Base-by-base conservation (phyloP, 2,113 vertebrate species). In the Lepisosteus oculatus region DNA sequence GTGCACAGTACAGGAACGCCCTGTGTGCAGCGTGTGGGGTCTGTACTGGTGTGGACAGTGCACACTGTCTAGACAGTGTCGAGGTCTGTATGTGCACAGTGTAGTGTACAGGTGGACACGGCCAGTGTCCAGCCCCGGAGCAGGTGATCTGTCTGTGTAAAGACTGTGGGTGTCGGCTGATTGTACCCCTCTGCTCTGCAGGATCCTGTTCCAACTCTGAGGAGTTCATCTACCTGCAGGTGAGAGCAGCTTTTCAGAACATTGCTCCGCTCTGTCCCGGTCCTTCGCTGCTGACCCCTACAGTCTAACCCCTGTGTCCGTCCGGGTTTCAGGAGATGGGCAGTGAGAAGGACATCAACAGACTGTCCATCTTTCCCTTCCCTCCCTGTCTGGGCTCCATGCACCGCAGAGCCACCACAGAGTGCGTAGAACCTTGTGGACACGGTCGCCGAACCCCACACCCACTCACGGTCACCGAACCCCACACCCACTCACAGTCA, bases 291-390 rank as follows among this genome's bases (percentile, higher is more conserved):
- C 29, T 29, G 29, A 29, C 29, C 29, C 29, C 29, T 29, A 29
- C 29, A 29, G 29, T 29, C 29, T 29, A 29, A 29, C 29, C n/a
- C 47, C 47, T 63, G 12, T 9, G n/a, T 70, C 61, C 41, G 3
- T 67, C 61, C 43, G 11, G 47, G 17, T 47, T 57, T 55, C 44
- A 59, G 17, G 61, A 91, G 86, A 61, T 77, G 15, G 92, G 94
- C 72, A 90, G 81, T 0, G 95, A 96, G 79, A 96, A 94, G 86
- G 95, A 97, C 61, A 96, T 98, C 81, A 98, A 98, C 76, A 90
- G 96, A 0, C 94, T 98, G 9, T 98, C 96, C 54, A 97, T 92
- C 3, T 95, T 97, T 65, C 93, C 96, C 5, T 98, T 98, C 68
- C 96, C 96, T 0, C 96, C 96, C 4, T 95, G 95, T 7, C 79